Evolutionary conservation across 2,113 vertebrate species (phyloP).

Genomic region (Dicentrarchus labrax): DNA sequence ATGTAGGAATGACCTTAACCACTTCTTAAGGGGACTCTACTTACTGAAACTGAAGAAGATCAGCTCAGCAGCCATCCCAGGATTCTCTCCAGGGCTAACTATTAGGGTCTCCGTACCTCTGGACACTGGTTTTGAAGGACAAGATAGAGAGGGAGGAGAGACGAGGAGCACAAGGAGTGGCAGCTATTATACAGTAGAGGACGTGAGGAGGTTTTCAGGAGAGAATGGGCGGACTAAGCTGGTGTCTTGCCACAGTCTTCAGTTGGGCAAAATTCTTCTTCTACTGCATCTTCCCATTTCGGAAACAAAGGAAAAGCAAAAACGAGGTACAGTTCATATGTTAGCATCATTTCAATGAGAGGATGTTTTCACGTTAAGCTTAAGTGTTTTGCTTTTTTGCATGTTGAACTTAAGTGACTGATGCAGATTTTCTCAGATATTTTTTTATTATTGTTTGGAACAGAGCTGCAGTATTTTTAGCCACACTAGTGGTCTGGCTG

Average conservation of each 20-base stretch:
- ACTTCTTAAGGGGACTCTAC: constrained; percentile 10
- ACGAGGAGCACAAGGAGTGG: constrained; percentile 2
- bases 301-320: constrained; percentile 66
- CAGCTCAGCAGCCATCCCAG: not conserved
- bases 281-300: constrained; percentile 87
- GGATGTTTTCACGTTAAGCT: fast-evolving
- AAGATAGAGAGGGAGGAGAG: constrained; percentile 29
- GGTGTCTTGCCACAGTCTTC: constrained; percentile 87
- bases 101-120: not conserved
- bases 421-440: too few species aligned
- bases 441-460: not conserved
- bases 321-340: constrained; percentile 74
- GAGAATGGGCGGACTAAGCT: constrained; percentile 86
- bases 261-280: constrained; percentile 89
- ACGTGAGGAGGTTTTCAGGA: constrained; percentile 51
- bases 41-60: constrained; percentile 3
- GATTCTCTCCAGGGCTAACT: not conserved
- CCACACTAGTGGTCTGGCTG: not conserved
- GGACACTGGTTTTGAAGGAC: constrained; percentile 35
- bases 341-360: not conserved
- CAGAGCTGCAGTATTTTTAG: not conserved
- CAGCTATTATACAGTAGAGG: constrained; percentile 25
- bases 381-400: not conserved
- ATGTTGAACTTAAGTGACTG: not conserved
- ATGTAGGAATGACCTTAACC: constrained; percentile 6